These are phyloP conservation scores for Sebastiscus tertius DNA, from an alignment of 2,797 vertebrate species.

Conservation along the genomic window DNA sequence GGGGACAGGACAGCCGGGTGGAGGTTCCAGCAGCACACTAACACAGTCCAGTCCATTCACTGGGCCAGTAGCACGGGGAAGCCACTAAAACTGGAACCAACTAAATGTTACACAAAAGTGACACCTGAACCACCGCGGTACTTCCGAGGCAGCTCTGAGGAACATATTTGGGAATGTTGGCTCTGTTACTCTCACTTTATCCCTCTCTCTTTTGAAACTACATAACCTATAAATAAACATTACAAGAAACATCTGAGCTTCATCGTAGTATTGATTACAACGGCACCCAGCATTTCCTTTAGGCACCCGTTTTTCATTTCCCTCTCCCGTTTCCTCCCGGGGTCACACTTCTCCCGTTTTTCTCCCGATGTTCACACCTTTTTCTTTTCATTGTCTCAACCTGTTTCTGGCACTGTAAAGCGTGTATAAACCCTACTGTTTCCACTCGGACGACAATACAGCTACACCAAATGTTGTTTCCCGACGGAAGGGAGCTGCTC, in stretches of 20 bases:
- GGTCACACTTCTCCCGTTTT: no score
- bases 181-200: neutral
- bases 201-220: neutral
- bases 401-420: no score
- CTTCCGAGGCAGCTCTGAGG: neutral
- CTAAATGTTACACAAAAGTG: neutral
- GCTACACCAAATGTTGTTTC: no score
- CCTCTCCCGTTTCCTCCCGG: no score
- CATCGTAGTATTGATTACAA: neutral
- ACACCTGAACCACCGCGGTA: neutral
- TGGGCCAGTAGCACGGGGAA: slow-evolving; percentile 64
- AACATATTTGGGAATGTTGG: neutral
- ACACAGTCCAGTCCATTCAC: slow-evolving; percentile 60
- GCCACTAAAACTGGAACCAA: neutral
- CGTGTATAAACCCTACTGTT: no score
- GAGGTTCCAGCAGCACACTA: slow-evolving; percentile 64
- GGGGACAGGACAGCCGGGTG: slow-evolving; percentile 57
- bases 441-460: no score
- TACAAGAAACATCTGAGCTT: neutral
- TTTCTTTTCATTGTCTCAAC: no score
- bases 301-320: no score
- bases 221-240: neutral
- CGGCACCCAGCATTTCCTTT: no score
- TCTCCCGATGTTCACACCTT: no score
- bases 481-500: neutral